A percentile compares a stretch with the other conserved stretches of the same genome.
These are phyloP conservation scores for Mugil cephalus DNA, from an alignment of 2,113 vertebrate genomes.

Conservation along the genomic window DNA sequence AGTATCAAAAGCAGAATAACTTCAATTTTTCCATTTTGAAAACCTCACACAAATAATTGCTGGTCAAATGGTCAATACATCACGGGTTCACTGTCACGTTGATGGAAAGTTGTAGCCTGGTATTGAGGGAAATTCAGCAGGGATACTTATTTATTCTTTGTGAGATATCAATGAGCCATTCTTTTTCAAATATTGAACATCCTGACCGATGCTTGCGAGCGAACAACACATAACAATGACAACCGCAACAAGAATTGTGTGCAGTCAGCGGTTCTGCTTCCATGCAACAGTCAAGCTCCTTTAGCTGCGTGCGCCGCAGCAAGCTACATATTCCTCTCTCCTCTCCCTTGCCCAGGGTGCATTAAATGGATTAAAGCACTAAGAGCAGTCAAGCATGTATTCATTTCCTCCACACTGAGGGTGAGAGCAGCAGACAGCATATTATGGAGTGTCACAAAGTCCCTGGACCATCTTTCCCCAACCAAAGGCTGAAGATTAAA, in stretches of 20 bases:
- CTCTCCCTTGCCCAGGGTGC: conserved; percentile 64
- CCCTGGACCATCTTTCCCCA: conserved; percentile 53
- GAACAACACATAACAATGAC: conserved; percentile 58
- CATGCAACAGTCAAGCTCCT: conserved; percentile 57
- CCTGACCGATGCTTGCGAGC: conserved; percentile 25
- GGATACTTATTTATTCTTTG: conserved; percentile 26
- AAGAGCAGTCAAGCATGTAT: conserved; percentile 73
- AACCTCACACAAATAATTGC: conserved; percentile 11
- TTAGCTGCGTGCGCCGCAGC: conserved; percentile 53
- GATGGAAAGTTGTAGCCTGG: background rate
- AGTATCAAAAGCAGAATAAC: background rate
- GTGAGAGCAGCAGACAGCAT: conserved; percentile 53
- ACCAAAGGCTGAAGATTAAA: conserved; percentile 62
- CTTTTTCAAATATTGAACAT: conserved; percentile 36
- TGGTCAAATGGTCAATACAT: conserved; percentile 3
- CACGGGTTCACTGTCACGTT: background rate
- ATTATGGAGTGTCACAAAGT: conserved; percentile 67
- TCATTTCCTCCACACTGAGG: conserved; percentile 71
- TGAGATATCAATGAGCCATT: conserved; percentile 13
- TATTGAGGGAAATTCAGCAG: background rate
- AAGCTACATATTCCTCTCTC: conserved; percentile 52
- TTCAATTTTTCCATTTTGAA: background rate
- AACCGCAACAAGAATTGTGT: conserved; percentile 32
- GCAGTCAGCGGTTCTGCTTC: conserved; percentile 62
- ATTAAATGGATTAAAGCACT: conserved; percentile 78